These are phyloP conservation scores for Ormyrus thymus DNA, from an alignment of 2,888 invertebrate species.

Conservation along the genomic window DNA sequence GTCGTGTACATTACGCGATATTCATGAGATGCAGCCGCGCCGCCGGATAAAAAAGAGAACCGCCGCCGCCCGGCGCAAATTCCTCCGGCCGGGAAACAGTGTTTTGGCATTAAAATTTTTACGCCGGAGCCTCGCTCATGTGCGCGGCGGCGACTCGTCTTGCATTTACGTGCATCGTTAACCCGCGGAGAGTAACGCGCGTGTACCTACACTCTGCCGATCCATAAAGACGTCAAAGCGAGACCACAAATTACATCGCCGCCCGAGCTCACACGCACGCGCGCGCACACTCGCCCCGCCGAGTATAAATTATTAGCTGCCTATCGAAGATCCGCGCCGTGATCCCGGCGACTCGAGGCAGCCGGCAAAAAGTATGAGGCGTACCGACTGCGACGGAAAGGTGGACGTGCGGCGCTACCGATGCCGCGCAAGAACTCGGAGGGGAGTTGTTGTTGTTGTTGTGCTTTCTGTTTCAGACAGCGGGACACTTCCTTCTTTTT, in stretches of 20 bases:
- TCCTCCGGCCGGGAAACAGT: conserved; percentile 26
- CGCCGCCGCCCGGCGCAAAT: conserved; percentile 2
- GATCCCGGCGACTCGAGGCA: no score
- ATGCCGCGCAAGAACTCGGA: conserved; percentile 36
- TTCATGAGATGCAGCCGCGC: conserved; percentile 37
- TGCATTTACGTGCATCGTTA: conserved; percentile 54
- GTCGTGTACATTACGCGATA: not conserved
- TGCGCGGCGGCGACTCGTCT: conserved; percentile 15
- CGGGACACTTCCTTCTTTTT: conserved; percentile 41
- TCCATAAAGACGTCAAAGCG: conserved; percentile 64
- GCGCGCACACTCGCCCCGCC: conserved; percentile 42
- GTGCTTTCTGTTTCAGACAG: conserved; percentile 44
- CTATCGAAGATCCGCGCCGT: not conserved
- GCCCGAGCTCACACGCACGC: not conserved
- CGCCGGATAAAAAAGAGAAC: not conserved
- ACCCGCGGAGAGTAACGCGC: conserved; percentile 4
- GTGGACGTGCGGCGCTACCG: not conserved
- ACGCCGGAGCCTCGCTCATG: conserved; percentile 1
- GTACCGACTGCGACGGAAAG: not conserved
- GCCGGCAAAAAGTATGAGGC: no score
- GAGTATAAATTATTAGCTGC: conserved; percentile 61
- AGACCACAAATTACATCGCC: conserved; percentile 61
- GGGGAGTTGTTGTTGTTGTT: conserved; percentile 54
- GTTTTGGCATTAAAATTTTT: conserved; percentile 52
- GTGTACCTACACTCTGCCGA: conserved; percentile 49